Evolutionary conservation across 1,140 invertebrate genomes (phyloP), one percentile per base, ranked within the genome.

Genomic region (Akabosia matsudoensis): DNA sequence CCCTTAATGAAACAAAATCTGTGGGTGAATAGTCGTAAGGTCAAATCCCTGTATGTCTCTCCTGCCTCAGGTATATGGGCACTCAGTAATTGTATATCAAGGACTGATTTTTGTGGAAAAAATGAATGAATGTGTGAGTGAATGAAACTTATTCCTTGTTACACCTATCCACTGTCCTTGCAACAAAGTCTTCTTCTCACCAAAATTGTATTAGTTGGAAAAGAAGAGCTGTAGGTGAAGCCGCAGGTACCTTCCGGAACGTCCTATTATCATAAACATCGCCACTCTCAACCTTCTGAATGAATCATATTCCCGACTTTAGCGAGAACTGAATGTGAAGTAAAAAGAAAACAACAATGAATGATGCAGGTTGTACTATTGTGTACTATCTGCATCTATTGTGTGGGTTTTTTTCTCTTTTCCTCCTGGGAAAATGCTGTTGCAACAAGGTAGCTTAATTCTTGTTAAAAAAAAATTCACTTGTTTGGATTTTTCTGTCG

Each of bases 391-490:
- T 16, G 7, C 54, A 67, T 7, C 30, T 67, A 67, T 67, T 67
- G 61, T 67, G 3, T 30, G 10, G 3, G 7, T 13, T 31, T 67
- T 67, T 67, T 45, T n/a, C n/a, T n/a, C n/a, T n/a, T n/a, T n/a
- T n/a, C n/a, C n/a, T n/a, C 61, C 61, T 67, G 61, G 61, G 61
- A 67, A 67, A 67, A 67, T 56, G n/a, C 54, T n/a, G 24, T 56
- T 56, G 22, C 3, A 56, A 3, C 54, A 4, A 67, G 7, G 28
- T n/a, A 67, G 10, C 26, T 31, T 16, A 22, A 67, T 13, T 30
- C 10, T 67, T 67, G 7, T 67, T n/a, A n/a, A n/a, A n/a, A 67
- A 67, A 67, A 67, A 31, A 67, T 67, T 28, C 61, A 67, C 61
- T 67, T 67, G 61, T 67, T 67, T 28, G 61, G 31, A 31, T 67